Base-by-base conservation (phyloP, 1,140 invertebrate species). In the Cherax quadricarinatus region DNA sequence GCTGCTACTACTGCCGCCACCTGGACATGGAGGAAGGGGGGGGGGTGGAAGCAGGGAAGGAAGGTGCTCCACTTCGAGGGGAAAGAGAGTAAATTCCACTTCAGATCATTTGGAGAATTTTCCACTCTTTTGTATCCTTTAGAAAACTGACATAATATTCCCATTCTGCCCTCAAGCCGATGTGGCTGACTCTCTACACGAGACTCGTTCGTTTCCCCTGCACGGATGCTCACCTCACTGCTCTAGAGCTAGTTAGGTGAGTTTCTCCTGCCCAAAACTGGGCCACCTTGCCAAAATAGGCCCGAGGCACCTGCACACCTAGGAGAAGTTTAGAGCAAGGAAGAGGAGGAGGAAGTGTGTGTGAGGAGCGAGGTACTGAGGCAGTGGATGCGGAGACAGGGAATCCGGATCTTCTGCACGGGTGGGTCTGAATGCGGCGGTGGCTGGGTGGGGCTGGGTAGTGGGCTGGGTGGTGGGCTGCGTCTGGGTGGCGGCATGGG, bases 101-200 rank as follows among this genome's bases (percentile, higher is more conserved):
- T 86, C 73, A 91, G 89, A 86, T 91, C 89, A 91, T 86, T 91
- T 91, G 24, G 60, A 91, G 89, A 91, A 91, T 91, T 91, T 91
- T 91, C 89, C 89, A 91, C 75, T 91, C 89, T 30, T 91, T 91
- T 91, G 89, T 91, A 51, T 16, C 73, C 83, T 51, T 79, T 91
- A 86, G 89, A 91, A 91, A 91, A 86, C 89, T 81, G 89, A 91
- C 89, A 91, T 91, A 86, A 91, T 91, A 91, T 91, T 91, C 89
- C 78, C 84, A 80, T 91, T 91, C 89, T 91, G 75, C 30, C 49
- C 89, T 91, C 73, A 57, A 91, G 83, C 49, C 83, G 24, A 4
- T 66, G 83, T 86, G 73, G 83, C 80, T 86, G 83, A 86, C 83
- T 86, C 81, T 89, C 66, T 83, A 16, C 66, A 30, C 66, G 60